These are phyloP conservation scores for Pangasius krempfi DNA, from an alignment of 2,797 vertebrate genomes.

Conservation along the genomic window DNA sequence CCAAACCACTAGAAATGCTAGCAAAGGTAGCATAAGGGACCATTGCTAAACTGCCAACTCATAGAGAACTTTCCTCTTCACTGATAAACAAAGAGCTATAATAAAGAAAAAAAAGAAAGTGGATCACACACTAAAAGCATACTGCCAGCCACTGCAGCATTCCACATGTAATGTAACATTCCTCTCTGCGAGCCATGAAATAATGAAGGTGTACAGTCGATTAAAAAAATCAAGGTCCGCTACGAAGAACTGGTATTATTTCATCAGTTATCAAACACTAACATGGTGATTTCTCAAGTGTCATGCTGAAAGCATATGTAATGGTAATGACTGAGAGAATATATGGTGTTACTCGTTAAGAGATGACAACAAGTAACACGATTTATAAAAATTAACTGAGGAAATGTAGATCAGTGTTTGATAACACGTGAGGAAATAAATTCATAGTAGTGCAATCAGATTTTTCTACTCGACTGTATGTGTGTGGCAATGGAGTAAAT, in stretches of 20 bases:
- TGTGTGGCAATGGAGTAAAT: constrained; percentile 9
- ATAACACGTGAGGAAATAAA: background rate
- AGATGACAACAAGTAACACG: background rate
- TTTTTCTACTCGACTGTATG: constrained; percentile 15
- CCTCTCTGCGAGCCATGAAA: constrained; percentile 13
- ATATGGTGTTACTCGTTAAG: background rate
- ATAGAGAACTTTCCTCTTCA: constrained; percentile 26
- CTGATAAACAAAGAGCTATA: constrained; percentile 34
- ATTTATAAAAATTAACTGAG: background rate
- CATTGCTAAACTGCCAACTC: constrained; percentile 58
- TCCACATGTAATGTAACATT: constrained; percentile 53
- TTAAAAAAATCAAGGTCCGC: background rate
- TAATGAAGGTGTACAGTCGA: background rate
- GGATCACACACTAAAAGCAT: constrained; percentile 6
- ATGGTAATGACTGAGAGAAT: background rate
- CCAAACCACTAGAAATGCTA: constrained; percentile 68
- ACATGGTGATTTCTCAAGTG: background rate
- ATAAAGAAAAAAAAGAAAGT: constrained; percentile 14
- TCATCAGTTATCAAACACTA: constrained; percentile 15
- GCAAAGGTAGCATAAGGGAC: constrained; percentile 68
- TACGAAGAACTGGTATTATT: background rate
- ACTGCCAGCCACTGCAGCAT: constrained; percentile 54
- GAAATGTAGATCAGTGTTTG: constrained; percentile 1
- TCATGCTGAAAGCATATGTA: background rate
- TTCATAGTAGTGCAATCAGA: background rate